Percentiles rank a stretch among this genome's conserved stretches.
Conservation (phyloP, 2,113 vertebrate species). For the Thamnaconus septentrionalis region DNA sequence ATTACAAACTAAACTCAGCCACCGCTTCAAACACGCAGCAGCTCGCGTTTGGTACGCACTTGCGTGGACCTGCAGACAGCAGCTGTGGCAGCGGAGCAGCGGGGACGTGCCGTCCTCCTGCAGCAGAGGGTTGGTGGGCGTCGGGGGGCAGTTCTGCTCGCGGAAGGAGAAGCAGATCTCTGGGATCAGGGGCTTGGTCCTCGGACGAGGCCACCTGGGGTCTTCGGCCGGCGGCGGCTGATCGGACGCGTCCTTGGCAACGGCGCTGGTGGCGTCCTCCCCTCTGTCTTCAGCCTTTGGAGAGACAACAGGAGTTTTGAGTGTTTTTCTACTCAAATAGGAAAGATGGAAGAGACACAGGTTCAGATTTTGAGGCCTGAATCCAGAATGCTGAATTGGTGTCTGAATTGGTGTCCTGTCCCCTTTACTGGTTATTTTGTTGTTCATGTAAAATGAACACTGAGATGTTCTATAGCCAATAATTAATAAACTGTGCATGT, state of each 20-base stretch:
- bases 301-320: conserved; percentile 3
- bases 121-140: conserved; percentile 85
- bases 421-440: too few species aligned
- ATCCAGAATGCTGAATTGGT: too few species aligned
- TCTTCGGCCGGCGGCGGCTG: conserved; percentile 15
- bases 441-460: too few species aligned
- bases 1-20: conserved; percentile 8
- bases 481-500: too few species aligned
- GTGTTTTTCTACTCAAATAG: too few species aligned
- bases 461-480: too few species aligned
- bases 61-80: conserved; percentile 90
- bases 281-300: conserved; percentile 81
- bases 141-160: conserved; percentile 87
- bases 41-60: conserved; percentile 79
- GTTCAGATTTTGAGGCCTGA: too few species aligned
- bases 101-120: conserved; percentile 93
- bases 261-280: conserved; percentile 55
- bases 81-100: conserved; percentile 87
- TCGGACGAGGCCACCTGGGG: conserved; percentile 10
- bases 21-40: background rate
- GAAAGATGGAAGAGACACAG: too few species aligned
- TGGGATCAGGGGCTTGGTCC: conserved; percentile 87
- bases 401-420: too few species aligned
- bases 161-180: conserved; percentile 96
- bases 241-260: conserved; percentile 5